Percentiles rank a stretch among this genome's conserved stretches.
Evolutionary conservation across 2,797 vertebrate species (phyloP).

Genomic region (Chaetophractus vellerosus): DNA sequence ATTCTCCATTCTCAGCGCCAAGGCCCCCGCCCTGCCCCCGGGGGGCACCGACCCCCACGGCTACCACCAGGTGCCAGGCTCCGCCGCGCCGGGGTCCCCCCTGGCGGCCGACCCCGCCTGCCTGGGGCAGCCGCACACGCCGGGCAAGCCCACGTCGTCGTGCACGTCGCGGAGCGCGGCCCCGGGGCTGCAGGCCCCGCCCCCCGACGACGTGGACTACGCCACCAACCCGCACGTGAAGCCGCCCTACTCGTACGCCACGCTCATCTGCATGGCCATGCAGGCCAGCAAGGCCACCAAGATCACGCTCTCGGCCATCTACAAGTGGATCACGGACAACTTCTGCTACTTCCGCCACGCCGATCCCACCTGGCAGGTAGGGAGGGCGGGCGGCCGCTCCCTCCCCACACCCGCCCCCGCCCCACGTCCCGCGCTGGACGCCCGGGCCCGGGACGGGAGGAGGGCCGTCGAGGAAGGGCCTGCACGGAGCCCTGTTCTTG

Average conservation of each 20-base stretch:
- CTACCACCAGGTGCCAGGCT: constrained; percentile 88
- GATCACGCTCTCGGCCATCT: constrained; percentile 97
- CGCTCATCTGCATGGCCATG: constrained; percentile 99
- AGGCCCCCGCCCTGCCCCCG: constrained; percentile 87
- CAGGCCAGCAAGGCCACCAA: constrained; percentile 96
- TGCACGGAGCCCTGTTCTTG: background rate
- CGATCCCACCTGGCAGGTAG: constrained; percentile 98
- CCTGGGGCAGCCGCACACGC: constrained; percentile 94
- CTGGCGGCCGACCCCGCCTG: constrained; percentile 96
- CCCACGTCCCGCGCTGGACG: too few relatives aligned
- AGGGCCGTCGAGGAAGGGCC: background rate
- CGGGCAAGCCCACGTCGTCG: constrained; percentile 95
- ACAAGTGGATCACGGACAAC: constrained; percentile 99
- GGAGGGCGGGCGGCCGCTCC: constrained; percentile 54
- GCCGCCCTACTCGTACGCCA: constrained; percentile 97
- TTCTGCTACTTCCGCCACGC: constrained; percentile 98
- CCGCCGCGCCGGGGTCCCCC: constrained; percentile 94
- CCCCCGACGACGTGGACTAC: constrained; percentile 95
- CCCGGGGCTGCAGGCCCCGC: constrained; percentile 91
- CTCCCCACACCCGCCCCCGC: background rate
- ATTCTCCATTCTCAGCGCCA: constrained; percentile 95
- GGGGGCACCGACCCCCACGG: constrained; percentile 90
- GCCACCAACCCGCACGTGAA: constrained; percentile 95
- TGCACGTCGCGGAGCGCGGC: constrained; percentile 92
- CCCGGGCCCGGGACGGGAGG: background rate